A percentile compares a stretch with the other conserved stretches of the same genome.
Evolutionary conservation across 2,888 invertebrate genomes (phyloP).

Genomic region (Eurois occulta): DNA sequence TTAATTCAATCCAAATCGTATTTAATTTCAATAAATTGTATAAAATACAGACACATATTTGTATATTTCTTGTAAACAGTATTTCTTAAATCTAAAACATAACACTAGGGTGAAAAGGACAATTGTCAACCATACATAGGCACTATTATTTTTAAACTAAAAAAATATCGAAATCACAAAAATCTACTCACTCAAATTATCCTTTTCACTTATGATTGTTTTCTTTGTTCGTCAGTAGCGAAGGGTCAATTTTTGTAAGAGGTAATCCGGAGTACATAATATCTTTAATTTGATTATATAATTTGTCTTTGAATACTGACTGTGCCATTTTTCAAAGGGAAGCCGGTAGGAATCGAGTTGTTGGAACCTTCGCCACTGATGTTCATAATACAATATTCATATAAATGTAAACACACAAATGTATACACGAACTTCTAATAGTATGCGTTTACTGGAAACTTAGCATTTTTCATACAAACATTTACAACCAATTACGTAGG

Average conservation of each 20-base stretch:
- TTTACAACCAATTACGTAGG: conserved; percentile 45
- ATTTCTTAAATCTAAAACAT: conserved; percentile 40
- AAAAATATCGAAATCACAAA: conserved; percentile 16
- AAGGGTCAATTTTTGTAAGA: too few relatives aligned
- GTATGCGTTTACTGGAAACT: conserved; percentile 9
- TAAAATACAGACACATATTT: conserved; percentile 56
- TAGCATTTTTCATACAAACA: conserved; percentile 1
- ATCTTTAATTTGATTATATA: too few relatives aligned
- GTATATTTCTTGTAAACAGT: conserved; percentile 59
- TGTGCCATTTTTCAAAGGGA: too few relatives aligned
- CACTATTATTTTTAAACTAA: conserved; percentile 4
- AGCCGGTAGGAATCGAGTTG: too few relatives aligned
- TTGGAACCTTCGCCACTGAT: too few relatives aligned
- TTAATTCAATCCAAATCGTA: conserved; percentile 50
- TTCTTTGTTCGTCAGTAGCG: too few relatives aligned
- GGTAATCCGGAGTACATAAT: too few relatives aligned
- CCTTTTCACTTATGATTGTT: conserved; percentile 20
- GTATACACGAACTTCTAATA: background rate
- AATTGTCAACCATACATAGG: conserved; percentile 8
- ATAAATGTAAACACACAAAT: conserved; percentile 14
- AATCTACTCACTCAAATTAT: conserved; percentile 5
- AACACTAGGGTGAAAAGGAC: conserved; percentile 41
- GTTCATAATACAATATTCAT: conserved; percentile 12
- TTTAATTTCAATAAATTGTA: conserved; percentile 62
- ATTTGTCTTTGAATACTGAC: too few relatives aligned